Base-by-base conservation (phyloP, 23 tunicate genomes). In the Ascidia mentula region DNA sequence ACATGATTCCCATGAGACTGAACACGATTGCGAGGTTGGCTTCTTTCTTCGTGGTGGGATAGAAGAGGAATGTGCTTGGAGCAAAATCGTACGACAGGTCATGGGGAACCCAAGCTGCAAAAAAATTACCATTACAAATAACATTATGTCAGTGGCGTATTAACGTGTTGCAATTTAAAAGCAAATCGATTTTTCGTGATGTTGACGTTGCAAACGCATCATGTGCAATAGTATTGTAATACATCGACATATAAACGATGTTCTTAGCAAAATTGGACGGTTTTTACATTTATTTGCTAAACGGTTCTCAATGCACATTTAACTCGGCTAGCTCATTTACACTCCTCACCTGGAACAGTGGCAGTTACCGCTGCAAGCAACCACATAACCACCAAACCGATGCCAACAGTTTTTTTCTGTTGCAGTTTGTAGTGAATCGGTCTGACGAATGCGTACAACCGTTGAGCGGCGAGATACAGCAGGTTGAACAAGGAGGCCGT, bases 51-150 rank as follows among this genome's bases (percentile, higher is more conserved):
- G 22, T 26, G 4, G 65, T 20, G 4, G 65, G 65, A 53, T 53
- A 53, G 65, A 53, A 53, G 13, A 53, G 65, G 24, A 53, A 53
- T 53, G 65, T 53, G 65, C 65, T 53, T 26, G 65, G 65, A 20
- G 65, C 22, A 53, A 53, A 53, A 6, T 3, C 65, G 65, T 20
- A 53, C 7, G 24, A 26, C 65, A 53, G 65, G 65, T 53, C 65
- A 53, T 9, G 28, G 1, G 65, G 65, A 53, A 53, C 28, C 65
- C 65, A 53, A 9, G 65, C 65, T 53, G 65, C 7, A 9, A 53
- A 53, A 53, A 53, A 6, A 53, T n/a, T n/a, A n/a, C n/a, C n/a
- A n/a, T n/a, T n/a, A n/a, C n/a, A n/a, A n/a, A n/a, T n/a, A n/a
- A n/a, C n/a, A n/a, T n/a, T n/a, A n/a, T n/a, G n/a, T n/a, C n/a